Evolutionary conservation across 2,113 vertebrate species (phyloP), one percentile per base, ranked within the genome.

Genomic region (Thoracochromis brauschi): DNA sequence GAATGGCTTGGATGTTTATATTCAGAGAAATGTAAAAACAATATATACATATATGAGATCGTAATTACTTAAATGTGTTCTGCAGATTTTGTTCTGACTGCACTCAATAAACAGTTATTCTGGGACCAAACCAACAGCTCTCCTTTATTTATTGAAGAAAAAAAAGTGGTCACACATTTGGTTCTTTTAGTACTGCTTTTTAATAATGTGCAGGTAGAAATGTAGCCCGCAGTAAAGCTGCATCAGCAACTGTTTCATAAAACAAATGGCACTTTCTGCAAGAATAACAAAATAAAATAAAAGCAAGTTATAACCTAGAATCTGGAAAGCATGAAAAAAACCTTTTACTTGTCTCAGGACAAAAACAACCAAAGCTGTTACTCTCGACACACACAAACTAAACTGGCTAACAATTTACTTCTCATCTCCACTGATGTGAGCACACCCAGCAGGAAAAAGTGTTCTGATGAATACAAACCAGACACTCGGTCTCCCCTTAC

Each of bases 91-190:
- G 95, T 91, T 96, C 79, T 85, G 92, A 97, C 95, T 97, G 97
- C 96, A 97, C 95, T 90, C 87, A 96, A 97, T 97, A 98, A 97
- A 98, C 4, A 93, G 84, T 94, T 94, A 93, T 97, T 95, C 93
- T 96, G 96, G 97, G 96, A 97, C 94, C 95, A 96, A 96, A 94
- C 35, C 26, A 53, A 79, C n/a, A 16, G 55, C 42, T 89, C 29
- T 79, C n/a, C 7, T 21, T 65, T n/a, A 13, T 85, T 91, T 29
- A 53, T 86, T 89, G 33, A 9, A 14, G 3, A 1, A 58, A 2
- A 57, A 2, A 40, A 82, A 31, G 10, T 5, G 19, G 19, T 83
- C 47, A 26, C 78, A 86, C 19, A 80, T 75, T 33, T 4, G 8
- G 10, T 16, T 5, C 53, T 7, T 71, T 60, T 14, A 45, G 21